A percentile compares a stretch with the other conserved stretches of the same genome.
Evolutionary conservation across 92 coral and sea anemone species (phyloP).

Genomic region (Parazoanthus swiftii): DNA sequence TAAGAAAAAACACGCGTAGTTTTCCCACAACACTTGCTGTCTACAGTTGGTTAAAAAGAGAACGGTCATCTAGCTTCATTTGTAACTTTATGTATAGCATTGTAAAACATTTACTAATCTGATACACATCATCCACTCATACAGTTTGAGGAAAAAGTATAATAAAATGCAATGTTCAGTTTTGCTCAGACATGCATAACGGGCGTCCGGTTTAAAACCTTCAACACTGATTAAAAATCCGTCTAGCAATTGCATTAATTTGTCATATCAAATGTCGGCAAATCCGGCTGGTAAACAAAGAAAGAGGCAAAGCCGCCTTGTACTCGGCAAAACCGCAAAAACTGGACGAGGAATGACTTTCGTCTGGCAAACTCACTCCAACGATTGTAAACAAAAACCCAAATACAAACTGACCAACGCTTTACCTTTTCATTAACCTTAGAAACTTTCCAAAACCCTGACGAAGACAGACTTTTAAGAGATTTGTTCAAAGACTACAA

Average conservation of each 20-base stretch:
- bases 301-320: neutral
- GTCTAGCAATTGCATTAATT: neutral
- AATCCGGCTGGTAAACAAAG: too few species aligned
- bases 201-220: neutral
- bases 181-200: neutral
- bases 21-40: neutral
- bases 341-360: too few species aligned
- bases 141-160: too few species aligned
- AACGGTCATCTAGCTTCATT: neutral
- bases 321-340: neutral
- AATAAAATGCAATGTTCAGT: neutral
- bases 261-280: neutral
- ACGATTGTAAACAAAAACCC: too few species aligned
- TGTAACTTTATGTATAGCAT: neutral
- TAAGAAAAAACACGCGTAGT: too few species aligned
- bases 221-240: neutral
- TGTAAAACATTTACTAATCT: neutral
- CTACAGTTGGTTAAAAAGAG: neutral
- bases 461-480: conserved; percentile 24
- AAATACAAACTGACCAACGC: too few species aligned
- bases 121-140: neutral
- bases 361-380: too few species aligned
- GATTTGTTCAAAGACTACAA: conserved; percentile 19
- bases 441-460: conserved; percentile 36
- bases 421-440: neutral